Evolutionary conservation across 2,888 invertebrate genomes (phyloP).

Genomic region (Hofmannophila pseudospretella): DNA sequence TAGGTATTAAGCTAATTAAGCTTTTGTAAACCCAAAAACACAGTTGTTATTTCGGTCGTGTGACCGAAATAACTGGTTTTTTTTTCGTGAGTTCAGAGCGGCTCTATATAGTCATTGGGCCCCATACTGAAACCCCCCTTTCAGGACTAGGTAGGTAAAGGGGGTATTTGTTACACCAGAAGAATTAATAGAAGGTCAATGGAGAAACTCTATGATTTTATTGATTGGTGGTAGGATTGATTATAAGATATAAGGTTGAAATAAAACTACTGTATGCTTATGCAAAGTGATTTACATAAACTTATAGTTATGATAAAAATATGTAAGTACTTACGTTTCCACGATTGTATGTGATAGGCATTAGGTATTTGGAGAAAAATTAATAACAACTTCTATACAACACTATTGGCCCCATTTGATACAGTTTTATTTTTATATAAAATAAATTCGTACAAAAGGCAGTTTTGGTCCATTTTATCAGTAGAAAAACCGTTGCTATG

Average conservation of each 20-base stretch:
- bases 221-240: neutral
- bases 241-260: neutral
- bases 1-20: too few species aligned
- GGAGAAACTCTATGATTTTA: too few species aligned
- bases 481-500: slow-evolving; percentile 46
- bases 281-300: slow-evolving; percentile 4
- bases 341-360: slow-evolving; percentile 66
- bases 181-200: too few species aligned
- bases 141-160: too few species aligned
- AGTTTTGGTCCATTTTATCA: slow-evolving; percentile 58
- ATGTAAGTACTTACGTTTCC: slow-evolving; percentile 65
- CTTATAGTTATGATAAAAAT: neutral
- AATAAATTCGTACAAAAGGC: slow-evolving; percentile 64
- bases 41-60: too few species aligned
- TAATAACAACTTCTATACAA: slow-evolving; percentile 31
- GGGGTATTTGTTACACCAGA: too few species aligned
- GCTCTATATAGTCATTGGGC: too few species aligned
- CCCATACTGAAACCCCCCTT: too few species aligned
- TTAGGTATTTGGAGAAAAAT: slow-evolving; percentile 34
- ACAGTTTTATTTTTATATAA: slow-evolving; percentile 28
- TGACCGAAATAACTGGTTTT: too few species aligned
- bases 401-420: slow-evolving; percentile 53
- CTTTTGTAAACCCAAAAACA: too few species aligned
- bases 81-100: too few species aligned
- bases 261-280: neutral